phyloP scores from a whole-genome alignment of 2,888 invertebrate genomes.

The Acanthosoma haemorrhoidale region DNA sequence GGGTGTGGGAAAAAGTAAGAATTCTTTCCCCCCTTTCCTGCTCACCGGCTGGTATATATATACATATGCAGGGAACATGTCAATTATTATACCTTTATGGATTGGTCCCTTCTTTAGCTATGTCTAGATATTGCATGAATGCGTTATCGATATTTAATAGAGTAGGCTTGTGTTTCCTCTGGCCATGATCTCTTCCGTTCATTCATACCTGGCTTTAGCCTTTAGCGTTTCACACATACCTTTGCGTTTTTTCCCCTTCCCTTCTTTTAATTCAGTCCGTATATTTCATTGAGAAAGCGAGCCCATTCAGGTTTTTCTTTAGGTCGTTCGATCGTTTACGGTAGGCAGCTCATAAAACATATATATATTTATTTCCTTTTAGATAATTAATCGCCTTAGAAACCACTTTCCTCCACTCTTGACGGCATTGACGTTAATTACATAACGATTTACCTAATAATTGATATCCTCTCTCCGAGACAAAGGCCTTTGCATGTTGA shows the following conservation, averaged over 20 bases:
- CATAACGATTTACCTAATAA: too few relatives aligned
- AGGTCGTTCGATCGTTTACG: neutral
- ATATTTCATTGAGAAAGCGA: neutral
- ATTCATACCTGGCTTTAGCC: neutral
- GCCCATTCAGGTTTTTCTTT: slow-evolving; percentile 3
- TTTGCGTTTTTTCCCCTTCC: neutral
- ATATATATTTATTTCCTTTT: slow-evolving; percentile 1
- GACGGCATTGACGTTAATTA: neutral
- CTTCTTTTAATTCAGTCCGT: neutral
- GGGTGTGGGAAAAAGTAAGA: neutral
- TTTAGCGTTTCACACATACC: neutral
- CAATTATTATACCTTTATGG: neutral
- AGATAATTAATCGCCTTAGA: neutral
- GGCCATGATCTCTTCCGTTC: neutral
- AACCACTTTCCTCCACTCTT: neutral
- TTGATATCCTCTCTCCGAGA: too few relatives aligned
- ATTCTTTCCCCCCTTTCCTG: neutral
- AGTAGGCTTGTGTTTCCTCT: neutral
- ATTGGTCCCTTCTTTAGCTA: neutral
- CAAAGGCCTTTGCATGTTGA: too few relatives aligned
- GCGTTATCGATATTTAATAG: neutral
- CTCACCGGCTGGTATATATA: neutral
- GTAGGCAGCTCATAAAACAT: neutral
- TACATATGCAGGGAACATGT: neutral
- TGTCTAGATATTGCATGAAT: slow-evolving; percentile 1